phyloP scores from a whole-genome alignment of 2,888 invertebrate species.

The Autographa gamma region DNA sequence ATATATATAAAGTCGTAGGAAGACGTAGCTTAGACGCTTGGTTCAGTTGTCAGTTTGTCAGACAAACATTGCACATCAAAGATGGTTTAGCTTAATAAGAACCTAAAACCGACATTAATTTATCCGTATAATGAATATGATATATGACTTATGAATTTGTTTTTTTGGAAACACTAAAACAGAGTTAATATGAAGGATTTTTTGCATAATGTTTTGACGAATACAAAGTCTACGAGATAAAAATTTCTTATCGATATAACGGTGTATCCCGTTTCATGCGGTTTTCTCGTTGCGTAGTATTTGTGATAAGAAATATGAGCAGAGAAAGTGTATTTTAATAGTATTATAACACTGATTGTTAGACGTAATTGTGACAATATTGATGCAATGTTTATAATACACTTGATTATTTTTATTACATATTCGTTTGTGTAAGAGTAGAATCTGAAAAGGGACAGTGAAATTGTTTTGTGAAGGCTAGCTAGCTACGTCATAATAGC shows the following conservation, averaged over 20 bases:
- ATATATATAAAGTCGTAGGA: too few species aligned
- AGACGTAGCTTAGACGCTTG: too few species aligned
- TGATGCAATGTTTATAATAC: too few species aligned
- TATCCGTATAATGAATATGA: background rate
- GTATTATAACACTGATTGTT: background rate
- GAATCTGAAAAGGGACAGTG: too few species aligned
- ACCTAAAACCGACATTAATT: background rate
- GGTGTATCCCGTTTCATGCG: conserved; percentile 1
- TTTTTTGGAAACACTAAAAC: background rate
- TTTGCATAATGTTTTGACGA: background rate
- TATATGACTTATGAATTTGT: background rate
- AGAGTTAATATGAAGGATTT: background rate
- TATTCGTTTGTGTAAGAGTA: too few species aligned
- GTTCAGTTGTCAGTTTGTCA: too few species aligned
- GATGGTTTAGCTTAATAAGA: too few species aligned
- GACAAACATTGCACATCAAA: too few species aligned
- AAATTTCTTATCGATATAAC: background rate
- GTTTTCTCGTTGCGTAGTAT: conserved; percentile 1
- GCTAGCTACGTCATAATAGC: too few species aligned
- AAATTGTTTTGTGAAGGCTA: too few species aligned
- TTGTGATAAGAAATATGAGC: background rate
- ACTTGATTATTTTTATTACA: too few species aligned
- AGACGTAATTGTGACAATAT: background rate
- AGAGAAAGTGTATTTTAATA: conserved; percentile 1
- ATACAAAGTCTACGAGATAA: conserved; percentile 1